Base-by-base conservation (phyloP, 2,888 invertebrate species). In the Ypsolopha scabrella region DNA sequence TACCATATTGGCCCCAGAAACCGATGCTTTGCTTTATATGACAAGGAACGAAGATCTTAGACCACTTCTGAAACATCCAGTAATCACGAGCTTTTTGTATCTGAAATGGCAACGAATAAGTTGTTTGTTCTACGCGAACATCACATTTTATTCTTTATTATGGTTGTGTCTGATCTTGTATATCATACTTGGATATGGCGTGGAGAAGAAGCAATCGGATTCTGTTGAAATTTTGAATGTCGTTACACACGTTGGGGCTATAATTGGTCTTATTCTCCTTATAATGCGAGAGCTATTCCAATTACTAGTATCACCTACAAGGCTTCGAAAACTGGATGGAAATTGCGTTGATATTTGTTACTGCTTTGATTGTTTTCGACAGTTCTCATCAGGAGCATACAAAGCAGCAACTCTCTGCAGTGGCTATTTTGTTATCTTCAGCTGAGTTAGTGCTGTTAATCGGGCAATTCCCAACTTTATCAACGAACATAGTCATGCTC, bases 401-500 rank as follows among this genome's bases (percentile, higher is more conserved):
- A 6, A 88, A 89, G 58, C 90, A 91, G 55, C 90, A 92, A 61
- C 65, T 94, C 7, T 91, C 93, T 0, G 92, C 94, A 0, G 75
- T 93, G 24, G 91, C 92, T 0, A 92, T 94, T 57, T 75, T 95
- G 35, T 69, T 94, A 47, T 92, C 94, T 2, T 92, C 94, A 45
- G 89, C 92, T 58, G 94, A 94, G 70, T 75, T 95, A 49, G 91
- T 95, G 7, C 75, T 94, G 37, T 83, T 95, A 3, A 91, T 95
- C 41, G 94, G 95, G 0, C 93, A 94, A 56, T 91, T 94, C 70
- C 95, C 95, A 0, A 88, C 89, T 7, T 83, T 94, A 58, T 93
- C 94, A 3, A 94, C 93, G 8, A 91, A 94, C 61, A 93, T 95
- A 61, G 92, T 94, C 14, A 95, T 95, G 93, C 80, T 95, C 55